A percentile compares a stretch with the other conserved stretches of the same genome.
These are phyloP conservation scores for Microtus richardsoni DNA, from an alignment of 2,113 vertebrate species.

Conservation along the genomic window DNA sequence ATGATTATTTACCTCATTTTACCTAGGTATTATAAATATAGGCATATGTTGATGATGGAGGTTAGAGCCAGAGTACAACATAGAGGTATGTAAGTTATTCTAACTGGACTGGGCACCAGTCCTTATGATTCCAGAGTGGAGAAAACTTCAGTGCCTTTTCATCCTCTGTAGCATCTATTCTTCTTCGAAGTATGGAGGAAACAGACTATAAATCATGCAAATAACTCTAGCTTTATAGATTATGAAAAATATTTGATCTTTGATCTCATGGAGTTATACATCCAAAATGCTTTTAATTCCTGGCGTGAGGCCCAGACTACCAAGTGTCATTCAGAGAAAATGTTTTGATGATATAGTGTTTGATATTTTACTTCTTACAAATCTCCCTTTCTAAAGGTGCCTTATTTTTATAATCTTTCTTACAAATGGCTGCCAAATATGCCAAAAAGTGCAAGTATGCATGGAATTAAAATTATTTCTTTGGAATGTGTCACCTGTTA, in stretches of 20 bases:
- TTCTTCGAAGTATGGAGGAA: conserved; percentile 70
- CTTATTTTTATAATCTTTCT: conserved; percentile 13
- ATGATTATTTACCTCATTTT: not conserved
- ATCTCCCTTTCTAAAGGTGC: conserved; percentile 27
- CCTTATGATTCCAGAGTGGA: not conserved
- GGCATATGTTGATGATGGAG: not conserved
- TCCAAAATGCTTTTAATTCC: conserved; percentile 83
- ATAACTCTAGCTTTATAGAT: conserved; percentile 79
- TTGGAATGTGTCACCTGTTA: not conserved
- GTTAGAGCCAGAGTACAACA: not conserved
- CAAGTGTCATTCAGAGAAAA: conserved; percentile 81
- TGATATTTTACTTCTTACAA: conserved; percentile 77
- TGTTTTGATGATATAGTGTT: conserved; percentile 76
- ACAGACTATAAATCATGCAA: conserved; percentile 77
- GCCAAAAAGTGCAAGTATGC: not conserved
- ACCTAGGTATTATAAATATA: not conserved
- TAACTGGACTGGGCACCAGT: not conserved
- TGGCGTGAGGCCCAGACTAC: conserved; percentile 85
- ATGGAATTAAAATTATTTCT: conserved; percentile 64
- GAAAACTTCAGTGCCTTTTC: not conserved
- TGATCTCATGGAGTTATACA: conserved; percentile 81
- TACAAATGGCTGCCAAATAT: conserved; percentile 6
- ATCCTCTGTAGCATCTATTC: conserved; percentile 54
- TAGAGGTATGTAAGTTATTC: not conserved
- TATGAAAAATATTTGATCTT: conserved; percentile 81